Evolutionary conservation across 2,888 invertebrate genomes (phyloP), one percentile per base, ranked within the genome.

Genomic region (Limnephilus lunatus): DNA sequence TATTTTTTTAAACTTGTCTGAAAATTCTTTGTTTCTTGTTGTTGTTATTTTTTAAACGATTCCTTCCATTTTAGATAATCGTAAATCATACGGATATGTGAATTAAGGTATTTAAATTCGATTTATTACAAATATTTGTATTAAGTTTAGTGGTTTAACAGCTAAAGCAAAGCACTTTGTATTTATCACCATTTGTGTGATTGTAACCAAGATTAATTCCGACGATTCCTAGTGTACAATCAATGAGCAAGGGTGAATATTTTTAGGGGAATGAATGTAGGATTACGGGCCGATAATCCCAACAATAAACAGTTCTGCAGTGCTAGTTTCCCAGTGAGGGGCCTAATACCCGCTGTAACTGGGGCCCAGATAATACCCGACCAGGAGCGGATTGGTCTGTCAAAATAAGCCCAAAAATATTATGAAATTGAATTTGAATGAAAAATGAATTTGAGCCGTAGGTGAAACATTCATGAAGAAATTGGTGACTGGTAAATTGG

Each of bases 241-340:
- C 68, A 68, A 68, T 68, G 25, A 68, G 32, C 83, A 83, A 35
- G 35, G 25, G n/a, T 11, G 9, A 83, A 83, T 83, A 83, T 83
- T 83, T 83, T 32, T 83, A 32, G 83, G 35, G 83, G 14, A 83
- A 9, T 83, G 83, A 83, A 83, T 35, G 83, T 83, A 25, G 32
- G 35, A 32, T 35, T 83, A 35, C 5, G 32, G 83, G 5, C 35
- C 35, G 83, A 83, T 83, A 83, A 83, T 83, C 83, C 83, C 25
- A 25, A 31, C 35, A 15, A 83, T 83, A 83, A 83, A 83, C 83
- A 83, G 83, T 14, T 82, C 82, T 32, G 82, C 82, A 82, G 82
- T 32, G 82, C 82, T 32, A 32, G 25, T 68, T 68, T 25, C n/a
- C 82, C 82, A 32, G 32, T 32, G 82, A 15, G 82, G 31, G 32